Base-by-base conservation (phyloP, 2,888 invertebrate genomes). In the Epinotia ramella region DNA sequence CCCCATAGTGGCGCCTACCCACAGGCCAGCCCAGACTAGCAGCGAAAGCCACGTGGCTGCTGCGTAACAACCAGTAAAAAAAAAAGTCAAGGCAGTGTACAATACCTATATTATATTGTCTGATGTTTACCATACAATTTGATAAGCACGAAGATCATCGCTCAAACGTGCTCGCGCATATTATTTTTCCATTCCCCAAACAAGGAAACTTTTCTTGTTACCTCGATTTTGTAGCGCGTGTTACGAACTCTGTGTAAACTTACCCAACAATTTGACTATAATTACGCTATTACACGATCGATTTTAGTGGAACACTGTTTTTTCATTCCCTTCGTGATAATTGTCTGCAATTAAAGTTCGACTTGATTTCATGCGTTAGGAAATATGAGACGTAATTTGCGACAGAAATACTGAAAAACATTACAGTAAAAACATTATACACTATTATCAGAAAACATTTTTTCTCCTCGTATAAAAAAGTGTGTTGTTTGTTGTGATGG, bases 131-230 rank as follows among this genome's bases (percentile, higher is more conserved):
- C 63, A 12, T 6, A 9, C 9, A 40, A 7, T 40, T 40, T 49
- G 5, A 24, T 24, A 65, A 65, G 16, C 24, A 24, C 16, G 16
- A 49, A 46, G 3, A 64, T 64, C 13, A 24, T 66, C 28, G 24
- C 20, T 24, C 68, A 44, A 16, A 59, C 57, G 46, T 60, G 28
- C 46, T 46, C 44, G 56, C 33, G 57, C 68, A 57, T 68, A 69
- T 65, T 69, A 65, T 70, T 64, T 57, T 12, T 59, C 60, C 59
- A 73, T 73, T 70, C 40, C 57, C 28, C 20, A 65, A 74, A 74
- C 74, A 70, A 57, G 64, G 33, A 74, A 74, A 74, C 20, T 74
- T 74, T 74, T 68, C 68, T 70, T 74, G 60, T 71, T 75, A 60
- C 75, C 18, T 62, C 53, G 33, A 70, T 53, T 73, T 67, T 49